phyloP scores from a whole-genome alignment of 2,888 invertebrate genomes.

The Celastrina argiolus region DNA sequence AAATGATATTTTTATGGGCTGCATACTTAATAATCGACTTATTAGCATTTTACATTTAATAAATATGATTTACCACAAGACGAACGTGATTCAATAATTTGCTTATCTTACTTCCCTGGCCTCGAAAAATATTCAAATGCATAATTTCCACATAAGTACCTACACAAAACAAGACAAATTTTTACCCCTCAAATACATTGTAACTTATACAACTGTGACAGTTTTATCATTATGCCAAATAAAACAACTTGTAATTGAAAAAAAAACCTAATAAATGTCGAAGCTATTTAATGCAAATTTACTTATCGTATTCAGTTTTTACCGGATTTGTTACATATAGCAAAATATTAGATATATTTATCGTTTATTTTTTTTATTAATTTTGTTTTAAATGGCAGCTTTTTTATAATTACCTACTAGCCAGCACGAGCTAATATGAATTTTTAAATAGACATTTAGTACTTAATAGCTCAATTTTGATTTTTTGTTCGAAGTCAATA shows the following conservation, averaged over 20 bases:
- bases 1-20: neutral
- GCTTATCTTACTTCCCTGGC: neutral
- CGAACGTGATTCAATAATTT: neutral
- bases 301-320: neutral
- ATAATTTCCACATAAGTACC: no score
- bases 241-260: neutral
- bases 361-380: no score
- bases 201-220: no score
- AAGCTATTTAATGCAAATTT: neutral
- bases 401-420: neutral
- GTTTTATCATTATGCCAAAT: neutral
- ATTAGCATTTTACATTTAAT: neutral
- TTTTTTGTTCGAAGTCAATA: neutral
- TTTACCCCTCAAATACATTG: no score
- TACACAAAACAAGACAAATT: no score
- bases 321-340: neutral
- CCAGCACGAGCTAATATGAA: neutral
- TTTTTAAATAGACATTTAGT: neutral
- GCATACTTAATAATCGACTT: neutral
- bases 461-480: neutral
- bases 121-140: neutral
- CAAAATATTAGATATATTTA: no score
- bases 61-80: neutral
- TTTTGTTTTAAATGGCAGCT: neutral
- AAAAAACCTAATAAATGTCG: neutral